A percentile compares a stretch with the other conserved stretches of the same genome.
Evolutionary conservation across 2,888 invertebrate species (phyloP).

Genomic region (Drosophila eohydei): DNA sequence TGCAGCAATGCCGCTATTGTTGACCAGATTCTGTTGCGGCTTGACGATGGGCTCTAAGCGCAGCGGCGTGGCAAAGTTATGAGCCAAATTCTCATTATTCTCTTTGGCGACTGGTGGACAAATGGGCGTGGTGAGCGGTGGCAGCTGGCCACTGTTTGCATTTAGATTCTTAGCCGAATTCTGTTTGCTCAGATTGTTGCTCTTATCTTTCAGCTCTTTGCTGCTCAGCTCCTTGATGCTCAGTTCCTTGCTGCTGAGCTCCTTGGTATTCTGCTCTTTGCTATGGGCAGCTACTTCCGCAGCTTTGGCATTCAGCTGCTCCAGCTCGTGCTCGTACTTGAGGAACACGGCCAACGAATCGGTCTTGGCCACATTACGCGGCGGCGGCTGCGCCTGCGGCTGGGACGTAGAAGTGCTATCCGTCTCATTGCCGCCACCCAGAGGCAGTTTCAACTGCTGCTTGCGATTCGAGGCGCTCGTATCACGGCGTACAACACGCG

Average conservation of each 20-base stretch:
- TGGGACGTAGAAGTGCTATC: conserved; percentile 10
- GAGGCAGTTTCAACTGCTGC: conserved; percentile 70
- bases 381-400: conserved; percentile 12
- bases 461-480: conserved; percentile 82
- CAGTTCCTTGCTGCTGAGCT: conserved; percentile 81
- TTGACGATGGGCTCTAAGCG: conserved; percentile 65
- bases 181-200: conserved; percentile 84
- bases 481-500: conserved; percentile 83
- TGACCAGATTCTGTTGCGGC: conserved; percentile 20
- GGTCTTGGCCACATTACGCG: conserved; percentile 81
- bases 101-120: conserved; percentile 42
- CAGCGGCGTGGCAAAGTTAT: conserved; percentile 49
- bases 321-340: conserved; percentile 84
- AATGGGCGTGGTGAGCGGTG: conserved; percentile 47
- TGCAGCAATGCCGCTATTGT: conserved; percentile 1
- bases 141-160: conserved; percentile 52
- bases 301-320: conserved; percentile 70
- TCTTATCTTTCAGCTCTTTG: conserved; percentile 84
- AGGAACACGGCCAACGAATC: conserved; percentile 84
- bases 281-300: conserved; percentile 43
- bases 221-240: conserved; percentile 58
- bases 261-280: conserved; percentile 68
- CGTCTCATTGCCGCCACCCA: conserved; percentile 25
- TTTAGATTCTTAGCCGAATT: conserved; percentile 82
- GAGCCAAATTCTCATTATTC: conserved; percentile 51